These are phyloP conservation scores for Papilio dardanus DNA, from an alignment of 1,140 invertebrate species.

Conservation along the genomic window DNA sequence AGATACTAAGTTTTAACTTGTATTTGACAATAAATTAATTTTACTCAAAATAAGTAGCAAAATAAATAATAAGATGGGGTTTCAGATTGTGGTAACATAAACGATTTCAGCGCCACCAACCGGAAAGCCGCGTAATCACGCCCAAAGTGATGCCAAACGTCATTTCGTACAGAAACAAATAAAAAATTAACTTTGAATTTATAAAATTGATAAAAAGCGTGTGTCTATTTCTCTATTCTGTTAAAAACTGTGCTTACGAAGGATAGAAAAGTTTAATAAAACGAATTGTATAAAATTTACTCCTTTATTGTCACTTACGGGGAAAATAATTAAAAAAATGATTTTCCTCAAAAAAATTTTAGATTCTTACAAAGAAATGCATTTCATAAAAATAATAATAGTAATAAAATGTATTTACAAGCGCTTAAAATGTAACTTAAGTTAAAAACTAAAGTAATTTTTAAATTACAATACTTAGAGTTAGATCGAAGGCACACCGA, in stretches of 20 bases:
- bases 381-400: constrained; percentile 78
- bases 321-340: constrained; percentile 73
- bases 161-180: too few species aligned
- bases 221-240: background rate
- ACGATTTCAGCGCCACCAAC: too few species aligned
- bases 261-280: constrained; percentile 34
- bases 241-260: background rate
- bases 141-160: too few species aligned
- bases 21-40: too few species aligned
- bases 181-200: too few species aligned
- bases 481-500: constrained; percentile 67
- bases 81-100: too few species aligned
- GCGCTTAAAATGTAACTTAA: constrained; percentile 53
- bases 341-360: constrained; percentile 64
- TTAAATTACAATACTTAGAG: constrained; percentile 65
- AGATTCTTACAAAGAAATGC: constrained; percentile 79
- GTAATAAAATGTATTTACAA: constrained; percentile 73
- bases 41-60: too few species aligned
- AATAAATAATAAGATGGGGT: too few species aligned
- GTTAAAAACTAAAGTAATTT: constrained; percentile 56
- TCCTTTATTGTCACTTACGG: constrained; percentile 80
- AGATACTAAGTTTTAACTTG: too few species aligned
- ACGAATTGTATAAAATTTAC: constrained; percentile 65
- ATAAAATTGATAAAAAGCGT: background rate
- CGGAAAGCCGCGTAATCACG: too few species aligned